Evolutionary conservation across 2,113 vertebrate species (phyloP), one percentile per base, ranked within the genome.

Genomic region (Stigmatopora nigra): DNA sequence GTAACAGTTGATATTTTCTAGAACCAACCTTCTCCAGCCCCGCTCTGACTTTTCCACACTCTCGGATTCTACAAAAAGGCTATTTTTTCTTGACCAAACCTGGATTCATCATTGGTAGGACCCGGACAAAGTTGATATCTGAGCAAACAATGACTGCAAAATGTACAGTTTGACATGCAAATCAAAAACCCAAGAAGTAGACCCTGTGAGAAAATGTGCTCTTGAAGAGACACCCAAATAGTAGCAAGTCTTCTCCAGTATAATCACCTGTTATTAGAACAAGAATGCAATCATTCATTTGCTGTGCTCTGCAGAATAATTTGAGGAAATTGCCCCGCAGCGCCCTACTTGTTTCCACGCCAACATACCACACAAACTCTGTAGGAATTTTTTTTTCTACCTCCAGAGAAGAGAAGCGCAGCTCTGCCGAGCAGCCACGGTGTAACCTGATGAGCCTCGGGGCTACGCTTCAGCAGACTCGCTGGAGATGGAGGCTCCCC

Each of bases 391-490:
- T 70, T 70, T 45, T 44, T 44, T 25, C 22, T 71, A 66, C 61
- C 53, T 82, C 78, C 82, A 65, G 61, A 66, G 64, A 76, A 82
- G 67, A 79, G 17, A 58, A 60, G 61, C 72, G 75, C 68, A 72
- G 69, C 73, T 83, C 66, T 70, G 79, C 85, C 78, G 36, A 73
- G 63, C 73, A 35, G 57, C n/a, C 11, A 41, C 72, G 77, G 71
- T 86, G 87, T 87, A 89, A 89, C 81, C 79, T 66, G 84, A 88
- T 83, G 80, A 84, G 73, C 76, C 72, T 22, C 51, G 25, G 80
- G 73, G 72, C 76, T 77, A 68, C 66, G 79, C 78, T 73, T 78
- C 72, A 73, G 12, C 74, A 74, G 75, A 80, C 76, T 77, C 71
- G 78, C 77, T 73, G 63, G 74, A 77, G 80, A 82, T 82, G 79